Base-by-base conservation (phyloP, 2,797 vertebrate genomes). In the Anisognathus igniventris region DNA sequence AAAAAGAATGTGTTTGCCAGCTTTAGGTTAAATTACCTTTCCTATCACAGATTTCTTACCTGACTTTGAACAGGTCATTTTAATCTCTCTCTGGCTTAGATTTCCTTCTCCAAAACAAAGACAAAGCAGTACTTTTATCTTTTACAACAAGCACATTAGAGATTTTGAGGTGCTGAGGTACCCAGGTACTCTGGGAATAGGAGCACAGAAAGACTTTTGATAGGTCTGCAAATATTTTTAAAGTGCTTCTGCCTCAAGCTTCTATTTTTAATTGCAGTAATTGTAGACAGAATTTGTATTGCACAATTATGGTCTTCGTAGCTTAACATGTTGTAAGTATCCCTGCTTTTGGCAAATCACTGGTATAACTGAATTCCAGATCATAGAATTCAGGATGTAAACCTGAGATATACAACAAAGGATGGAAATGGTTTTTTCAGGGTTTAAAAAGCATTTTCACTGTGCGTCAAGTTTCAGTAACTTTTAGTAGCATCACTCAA, bases 161-260 rank as follows among this genome's bases (percentile, higher is more conserved):
- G 71, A 92, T 92, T 92, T 92, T 86, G 86, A 95, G 86, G 79
- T 92, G 62, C 58, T 91, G 86, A 94, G 66, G 71, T 90, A 40
- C 45, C 64, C 64, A 61, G 45, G 40, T 91, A 42, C 80, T 67
- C 67, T 77, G 90, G 90, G 81, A 96, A 92, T 57, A 84, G 71
- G 77, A 50, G 60, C 74, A 84, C 45, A 67, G 48, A 82, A 90
- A 86, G 53, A 77, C 72, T 78, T 93, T 76, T 91, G 65, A 88
- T 76, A 86, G 42, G 54, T 95, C 64, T 95, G 61, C 83, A 95
- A 95, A 94, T 95, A 93, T 93, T 95, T 95, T 94, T 90, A 58
- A 85, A 90, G 64, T 47, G 40, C 45, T 92, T 93, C 71, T 88
- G 77, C 92, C 88, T 89, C 67, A 67, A 95, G 77, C 37, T 77